These are phyloP conservation scores for Acrocephalus arundinaceus DNA, from an alignment of 2,113 vertebrate species.

Conservation along the genomic window DNA sequence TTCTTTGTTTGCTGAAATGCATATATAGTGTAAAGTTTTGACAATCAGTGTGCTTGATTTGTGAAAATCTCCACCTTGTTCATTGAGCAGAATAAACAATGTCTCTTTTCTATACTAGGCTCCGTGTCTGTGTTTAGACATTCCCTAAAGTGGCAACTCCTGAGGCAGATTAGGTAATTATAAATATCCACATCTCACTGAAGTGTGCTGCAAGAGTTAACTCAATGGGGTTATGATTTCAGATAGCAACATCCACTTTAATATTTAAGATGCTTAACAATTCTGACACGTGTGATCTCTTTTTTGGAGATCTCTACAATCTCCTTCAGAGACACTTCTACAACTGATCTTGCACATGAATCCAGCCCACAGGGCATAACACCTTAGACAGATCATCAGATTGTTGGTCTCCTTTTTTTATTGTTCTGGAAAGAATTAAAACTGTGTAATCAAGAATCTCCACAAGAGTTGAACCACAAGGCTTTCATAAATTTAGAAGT, in stretches of 20 bases:
- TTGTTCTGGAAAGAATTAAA: neutral
- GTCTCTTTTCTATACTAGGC: neutral
- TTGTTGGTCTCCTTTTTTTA: neutral
- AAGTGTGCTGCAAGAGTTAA: neutral
- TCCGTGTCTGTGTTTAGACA: neutral
- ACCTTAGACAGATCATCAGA: neutral
- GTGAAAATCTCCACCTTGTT: neutral
- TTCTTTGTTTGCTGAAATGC: neutral
- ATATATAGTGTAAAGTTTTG: neutral
- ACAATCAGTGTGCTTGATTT: neutral
- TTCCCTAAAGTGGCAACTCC: neutral
- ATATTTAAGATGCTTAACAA: neutral
- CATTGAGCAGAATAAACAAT: neutral
- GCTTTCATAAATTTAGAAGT: neutral
- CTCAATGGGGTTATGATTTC: neutral
- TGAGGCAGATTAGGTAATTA: neutral
- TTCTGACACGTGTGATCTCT: neutral
- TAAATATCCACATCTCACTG: neutral
- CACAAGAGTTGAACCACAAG: neutral
- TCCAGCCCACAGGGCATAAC: neutral
- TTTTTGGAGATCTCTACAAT: neutral
- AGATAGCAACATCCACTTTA: neutral
- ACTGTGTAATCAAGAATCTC: neutral
- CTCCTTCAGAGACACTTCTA: neutral
- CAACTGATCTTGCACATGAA: neutral